Evolutionary conservation across 2,888 invertebrate species (phyloP), one percentile per base, ranked within the genome.

Genomic region (Vannuccia rotundouncinata): DNA sequence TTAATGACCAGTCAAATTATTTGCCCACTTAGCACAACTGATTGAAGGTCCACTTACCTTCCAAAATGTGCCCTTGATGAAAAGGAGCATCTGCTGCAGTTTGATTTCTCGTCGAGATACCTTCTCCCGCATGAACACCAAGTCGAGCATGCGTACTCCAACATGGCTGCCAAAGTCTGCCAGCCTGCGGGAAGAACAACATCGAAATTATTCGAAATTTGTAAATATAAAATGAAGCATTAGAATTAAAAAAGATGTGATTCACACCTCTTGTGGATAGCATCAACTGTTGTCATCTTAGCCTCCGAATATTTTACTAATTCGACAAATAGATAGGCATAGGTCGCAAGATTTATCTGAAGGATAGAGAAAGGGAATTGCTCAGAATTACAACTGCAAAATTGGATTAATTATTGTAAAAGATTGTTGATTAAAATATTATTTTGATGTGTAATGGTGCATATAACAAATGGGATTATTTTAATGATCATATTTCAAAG

Each of bases 41-140:
- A n/a, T n/a, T n/a, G n/a, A n/a, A 45, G 10, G 17, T 17, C 5
- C 45, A 45, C 82, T 84, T 88, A 93, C 93, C 91, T 97, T 98
- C 99, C 99, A 99, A 22, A 99, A 90, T 0, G 95, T 95, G 1
- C 94, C 94, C 87, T 98, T 97, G 0, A 99, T 92, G 89, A 98
- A 98, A 2, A 98, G 89, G 10, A 99, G 89, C 91, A 97, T 95
- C 86, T 95, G 95, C 0, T 98, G 90, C 1, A 99, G 88, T 88
- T 97, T 98, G 0, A 93, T 94, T 90, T 99, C 99, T 31, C 99
- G 90, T 88, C 96, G 97, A 82, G 93, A 93, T 86, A 93, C 93
- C 83, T 94, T 92, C 87, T 99, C 99, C 83, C 99, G 90, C 0
- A 97, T 91, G 85, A 96, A 94, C 85, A 98, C 92, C 27, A 98